These are phyloP conservation scores for Pelecanus crispus DNA, from an alignment of 2,113 vertebrate species.

Conservation along the genomic window DNA sequence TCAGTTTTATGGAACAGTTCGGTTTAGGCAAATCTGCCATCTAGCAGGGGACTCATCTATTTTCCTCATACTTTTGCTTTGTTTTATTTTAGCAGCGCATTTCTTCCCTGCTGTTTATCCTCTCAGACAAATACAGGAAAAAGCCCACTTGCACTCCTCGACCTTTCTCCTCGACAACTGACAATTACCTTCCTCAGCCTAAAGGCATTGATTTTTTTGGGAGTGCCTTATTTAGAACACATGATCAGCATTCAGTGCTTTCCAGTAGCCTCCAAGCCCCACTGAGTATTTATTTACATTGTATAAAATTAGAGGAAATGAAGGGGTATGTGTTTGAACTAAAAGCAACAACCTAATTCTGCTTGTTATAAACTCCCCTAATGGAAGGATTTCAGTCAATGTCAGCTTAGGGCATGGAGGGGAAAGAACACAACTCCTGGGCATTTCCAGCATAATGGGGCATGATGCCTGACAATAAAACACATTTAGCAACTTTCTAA, in stretches of 20 bases:
- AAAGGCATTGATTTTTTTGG: conserved; percentile 73
- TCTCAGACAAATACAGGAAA: conserved; percentile 76
- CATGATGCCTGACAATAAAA: conserved; percentile 62
- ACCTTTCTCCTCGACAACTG: conserved; percentile 70
- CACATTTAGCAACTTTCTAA: conserved; percentile 46
- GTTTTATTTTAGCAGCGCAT: conserved; percentile 55
- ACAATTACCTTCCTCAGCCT: conserved; percentile 74
- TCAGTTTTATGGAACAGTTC: conserved; percentile 15
- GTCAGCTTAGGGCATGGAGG: conserved; percentile 38
- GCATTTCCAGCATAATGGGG: conserved; percentile 57
- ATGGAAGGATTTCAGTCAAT: conserved; percentile 70
- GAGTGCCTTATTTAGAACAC: conserved; percentile 76
- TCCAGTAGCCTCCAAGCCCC: conserved; percentile 73
- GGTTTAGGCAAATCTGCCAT: conserved; percentile 41
- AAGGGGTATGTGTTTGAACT: conserved; percentile 70
- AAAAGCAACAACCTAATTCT: conserved; percentile 58
- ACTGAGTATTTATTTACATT: conserved; percentile 78
- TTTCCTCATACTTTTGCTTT: conserved; percentile 49
- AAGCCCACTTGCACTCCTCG: conserved; percentile 77
- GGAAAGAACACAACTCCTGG: conserved; percentile 39
- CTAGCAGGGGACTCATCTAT: conserved; percentile 11
- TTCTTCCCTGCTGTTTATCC: conserved; percentile 69
- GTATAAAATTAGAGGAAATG: conserved; percentile 79
- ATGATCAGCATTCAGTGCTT: conserved; percentile 68
- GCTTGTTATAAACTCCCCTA: conserved; percentile 45